Base-by-base conservation (phyloP, 2,113 vertebrate genomes). In the Cariama cristata region DNA sequence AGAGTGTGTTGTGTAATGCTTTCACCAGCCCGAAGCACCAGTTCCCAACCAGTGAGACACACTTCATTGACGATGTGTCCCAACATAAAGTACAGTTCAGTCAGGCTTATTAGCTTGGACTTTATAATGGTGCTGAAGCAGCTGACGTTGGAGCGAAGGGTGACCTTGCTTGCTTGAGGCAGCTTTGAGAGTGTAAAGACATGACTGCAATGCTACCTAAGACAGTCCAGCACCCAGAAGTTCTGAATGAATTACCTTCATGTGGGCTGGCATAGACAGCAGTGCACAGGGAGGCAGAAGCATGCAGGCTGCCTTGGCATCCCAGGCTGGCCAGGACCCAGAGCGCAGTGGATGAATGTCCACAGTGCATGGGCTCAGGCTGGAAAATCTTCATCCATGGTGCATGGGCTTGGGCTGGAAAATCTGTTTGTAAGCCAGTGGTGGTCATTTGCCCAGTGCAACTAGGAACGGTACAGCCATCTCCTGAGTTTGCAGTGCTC, bases 1-100 rank as follows among this genome's bases (percentile, higher is more conserved):
- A 42, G 8, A 63, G 9, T 33, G 13, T 27, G 22, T 26, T 53
- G n/a, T 0, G 0, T 26, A 56, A 74, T 14, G 22, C 16, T 13
- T 64, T 64, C 45, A 64, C n/a, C 64, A 44, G n/a, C 44, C 13
- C 53, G 45, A 75, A 92, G 45, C 30, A 64, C 20, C 8, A 23
- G 4, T 24, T 59, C 35, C 28, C 15, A 35, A 42, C 33, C 21
- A 58, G 45, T 30, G 42, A 79, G 47, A 17, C 14, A 40, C 47
- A 24, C 14, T 32, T 79, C 32, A 20, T 28, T 21, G 7, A 8
- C 22, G 21, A 27, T 12, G 9, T 38, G 30, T 22, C 27, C n/a
- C 16, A 27, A 27, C 6, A 12, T 6, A 14, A 35, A n/a, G 44
- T 27, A 47, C 35, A 18, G 24, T 42, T 59, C 33, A 32, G 4